Conservation (phyloP, 2,888 invertebrate species). For the Eulithis testata region DNA sequence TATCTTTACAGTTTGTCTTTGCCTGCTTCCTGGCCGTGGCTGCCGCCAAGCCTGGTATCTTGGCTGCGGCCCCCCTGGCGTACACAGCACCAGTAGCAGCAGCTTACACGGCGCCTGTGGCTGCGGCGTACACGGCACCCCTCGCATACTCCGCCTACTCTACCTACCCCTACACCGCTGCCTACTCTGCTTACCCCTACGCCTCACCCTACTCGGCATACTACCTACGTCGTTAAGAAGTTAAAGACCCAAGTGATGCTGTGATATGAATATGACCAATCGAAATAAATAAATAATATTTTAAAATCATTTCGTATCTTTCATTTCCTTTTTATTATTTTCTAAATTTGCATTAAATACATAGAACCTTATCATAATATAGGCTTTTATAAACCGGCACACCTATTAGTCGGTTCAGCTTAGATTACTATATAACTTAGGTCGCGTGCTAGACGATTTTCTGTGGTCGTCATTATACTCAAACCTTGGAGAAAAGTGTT, state of each 20-base stretch:
- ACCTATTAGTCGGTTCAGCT: no score
- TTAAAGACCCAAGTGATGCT: neutral
- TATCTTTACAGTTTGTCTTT: conserved; percentile 60
- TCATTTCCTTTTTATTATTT: neutral
- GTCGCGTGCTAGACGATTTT: no score
- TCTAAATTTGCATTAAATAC: neutral
- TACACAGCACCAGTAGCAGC: conserved; percentile 46
- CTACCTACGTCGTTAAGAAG: conserved; percentile 46
- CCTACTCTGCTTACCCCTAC: conserved; percentile 61
- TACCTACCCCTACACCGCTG: conserved; percentile 55
- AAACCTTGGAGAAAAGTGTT: no score
- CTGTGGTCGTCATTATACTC: no score
- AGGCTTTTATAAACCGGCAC: no score
- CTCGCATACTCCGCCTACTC: conserved; percentile 54
- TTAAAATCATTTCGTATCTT: neutral
- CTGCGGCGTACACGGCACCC: conserved; percentile 54
- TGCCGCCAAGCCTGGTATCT: conserved; percentile 59
- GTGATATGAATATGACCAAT: neutral
- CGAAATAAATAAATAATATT: conserved; percentile 4
- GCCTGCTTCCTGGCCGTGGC: conserved; percentile 67
- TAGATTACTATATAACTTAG: no score
- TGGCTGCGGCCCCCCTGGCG: conserved; percentile 52
- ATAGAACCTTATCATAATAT: no score
- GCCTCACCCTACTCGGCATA: conserved; percentile 62
- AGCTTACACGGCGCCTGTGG: conserved; percentile 51